Conservation (phyloP, 1,140 invertebrate species). For the Spodoptera litura region DNA sequence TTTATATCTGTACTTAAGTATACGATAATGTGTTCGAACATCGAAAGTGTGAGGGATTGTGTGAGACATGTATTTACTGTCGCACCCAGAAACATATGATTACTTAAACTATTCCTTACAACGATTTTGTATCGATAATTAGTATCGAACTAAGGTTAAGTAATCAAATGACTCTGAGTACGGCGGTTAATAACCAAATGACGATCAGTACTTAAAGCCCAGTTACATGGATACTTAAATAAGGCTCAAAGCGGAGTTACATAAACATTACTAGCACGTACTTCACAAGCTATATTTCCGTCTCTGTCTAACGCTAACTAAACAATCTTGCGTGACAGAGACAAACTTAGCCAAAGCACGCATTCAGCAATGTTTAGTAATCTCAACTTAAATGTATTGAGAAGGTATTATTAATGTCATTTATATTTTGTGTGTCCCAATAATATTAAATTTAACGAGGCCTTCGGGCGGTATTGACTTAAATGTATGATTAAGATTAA, state of each 20-base stretch:
- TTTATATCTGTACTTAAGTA: conserved; percentile 73
- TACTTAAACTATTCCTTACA: too few species aligned
- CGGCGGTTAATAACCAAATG: conserved; percentile 35
- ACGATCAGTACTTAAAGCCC: conserved; percentile 41
- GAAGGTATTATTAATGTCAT: conserved; percentile 33
- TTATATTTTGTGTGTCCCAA: conserved; percentile 26
- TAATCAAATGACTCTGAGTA: too few species aligned
- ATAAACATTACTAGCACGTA: too few species aligned
- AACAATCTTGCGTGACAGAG: too few species aligned
- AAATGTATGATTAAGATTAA: not conserved
- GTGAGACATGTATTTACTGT: conserved; percentile 37
- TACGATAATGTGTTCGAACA: conserved; percentile 66
- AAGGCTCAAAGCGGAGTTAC: not conserved
- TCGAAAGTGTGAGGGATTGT: conserved; percentile 59
- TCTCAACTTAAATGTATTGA: not conserved
- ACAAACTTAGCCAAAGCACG: too few species aligned
- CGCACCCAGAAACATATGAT: too few species aligned
- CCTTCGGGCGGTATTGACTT: not conserved
- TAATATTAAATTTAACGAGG: conserved; percentile 8
- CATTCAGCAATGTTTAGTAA: too few species aligned
- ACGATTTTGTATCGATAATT: too few species aligned
- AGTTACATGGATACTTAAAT: conserved; percentile 31
- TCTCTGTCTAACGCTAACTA: too few species aligned
- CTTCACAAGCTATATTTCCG: too few species aligned
- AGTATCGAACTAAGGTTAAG: too few species aligned